Base-by-base conservation (phyloP, 2,888 invertebrate species). In the Adineta ricciae region DNA sequence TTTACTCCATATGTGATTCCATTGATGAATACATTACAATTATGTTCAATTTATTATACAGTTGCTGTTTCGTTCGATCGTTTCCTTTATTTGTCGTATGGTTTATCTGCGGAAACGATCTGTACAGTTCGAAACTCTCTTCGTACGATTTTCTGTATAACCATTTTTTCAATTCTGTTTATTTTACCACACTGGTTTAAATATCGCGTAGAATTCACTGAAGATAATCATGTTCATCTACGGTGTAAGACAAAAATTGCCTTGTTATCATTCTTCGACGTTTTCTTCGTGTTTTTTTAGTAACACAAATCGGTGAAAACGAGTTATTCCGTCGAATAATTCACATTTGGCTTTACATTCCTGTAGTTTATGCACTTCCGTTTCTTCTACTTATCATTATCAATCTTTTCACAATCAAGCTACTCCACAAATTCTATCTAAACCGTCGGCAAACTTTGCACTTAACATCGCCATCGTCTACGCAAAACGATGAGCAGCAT, bases 161-260 rank as follows among this genome's bases (percentile, higher is more conserved):
- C 83, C 41, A 24, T 84, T 38, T 54, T 78, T n/a, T 83, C 83
- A 24, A 41, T 54, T 84, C 11, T 85, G 7, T 85, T 78, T 36
- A 83, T 83, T 82, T 19, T 85, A 41, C 85, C 85, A 7, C 73
- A 85, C 41, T 85, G 85, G 85, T 84, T 85, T 21, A 85, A 56
- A 84, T 52, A 83, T 50, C 46, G 24, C 54, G 83, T 78, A 24
- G n/a, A 41, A 64, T 32, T 64, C 8, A 27, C 14, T 27, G 64
- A 78, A 41, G 24, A 78, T 41, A 78, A 38, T n/a, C 78, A n/a
- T 41, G 9, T 11, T 21, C 41, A 24, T 14, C n/a, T 78, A 78
- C 38, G 8, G 41, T 32, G 78, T 78, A 78, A 78, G 24, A 16
- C n/a, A n/a, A n/a, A n/a, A n/a, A n/a, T n/a, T n/a, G n/a, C n/a